These are phyloP conservation scores for Tenualosa ilisha DNA, from an alignment of 2,797 vertebrate genomes.

Conservation along the genomic window DNA sequence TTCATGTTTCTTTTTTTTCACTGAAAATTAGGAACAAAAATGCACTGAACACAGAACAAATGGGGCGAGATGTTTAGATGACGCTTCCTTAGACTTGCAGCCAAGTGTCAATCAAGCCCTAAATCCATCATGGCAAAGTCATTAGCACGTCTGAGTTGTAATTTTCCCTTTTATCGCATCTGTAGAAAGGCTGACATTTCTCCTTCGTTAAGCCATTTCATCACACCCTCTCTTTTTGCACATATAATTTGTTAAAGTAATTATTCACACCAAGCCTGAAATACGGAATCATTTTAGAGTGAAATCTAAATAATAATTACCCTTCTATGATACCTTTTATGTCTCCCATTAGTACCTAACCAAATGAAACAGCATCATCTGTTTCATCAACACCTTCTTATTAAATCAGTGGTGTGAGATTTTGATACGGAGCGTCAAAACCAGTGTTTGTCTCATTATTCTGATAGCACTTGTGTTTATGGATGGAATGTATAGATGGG, in stretches of 20 bases:
- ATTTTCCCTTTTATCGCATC: conserved; percentile 63
- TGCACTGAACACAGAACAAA: background rate
- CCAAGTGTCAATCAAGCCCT: conserved; percentile 56
- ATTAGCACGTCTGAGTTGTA: conserved; percentile 61
- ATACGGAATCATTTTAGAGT: conserved; percentile 50
- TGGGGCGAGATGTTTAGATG: background rate
- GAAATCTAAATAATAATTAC: conserved; percentile 59
- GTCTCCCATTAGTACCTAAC: conserved; percentile 3
- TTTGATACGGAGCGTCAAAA: background rate
- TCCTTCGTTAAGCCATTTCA: conserved; percentile 58
- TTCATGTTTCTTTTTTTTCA: background rate
- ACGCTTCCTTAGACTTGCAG: conserved; percentile 29
- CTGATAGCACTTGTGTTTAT: background rate
- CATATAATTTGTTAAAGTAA: conserved; percentile 38
- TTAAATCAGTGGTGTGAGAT: conserved; percentile 9
- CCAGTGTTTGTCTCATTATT: background rate
- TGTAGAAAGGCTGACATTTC: conserved; percentile 57
- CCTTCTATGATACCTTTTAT: background rate
- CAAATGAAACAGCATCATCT: background rate
- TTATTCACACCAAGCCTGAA: conserved; percentile 49
- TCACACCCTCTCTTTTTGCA: conserved; percentile 35
- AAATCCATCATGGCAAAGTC: conserved; percentile 61
- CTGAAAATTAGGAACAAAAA: background rate
- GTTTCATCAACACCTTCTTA: conserved; percentile 4
- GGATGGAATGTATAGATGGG: background rate